Evolutionary conservation across 2,113 vertebrate species (phyloP).

Genomic region (Halcyon senegalensis): DNA sequence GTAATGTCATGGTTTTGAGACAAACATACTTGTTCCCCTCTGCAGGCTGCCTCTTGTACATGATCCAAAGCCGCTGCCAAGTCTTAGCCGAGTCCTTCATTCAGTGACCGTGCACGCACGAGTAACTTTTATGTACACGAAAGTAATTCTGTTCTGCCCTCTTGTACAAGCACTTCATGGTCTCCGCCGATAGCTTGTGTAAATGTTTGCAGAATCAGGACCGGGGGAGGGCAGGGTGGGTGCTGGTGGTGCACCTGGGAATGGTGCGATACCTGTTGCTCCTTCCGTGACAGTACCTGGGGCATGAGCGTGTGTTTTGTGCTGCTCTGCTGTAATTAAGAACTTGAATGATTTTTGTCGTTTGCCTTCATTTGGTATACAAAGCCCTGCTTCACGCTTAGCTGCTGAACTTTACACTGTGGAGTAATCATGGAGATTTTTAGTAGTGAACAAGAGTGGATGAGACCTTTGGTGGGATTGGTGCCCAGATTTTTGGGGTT

Average conservation of each 20-base stretch:
- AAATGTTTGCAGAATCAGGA: neutral
- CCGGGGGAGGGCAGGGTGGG: neutral
- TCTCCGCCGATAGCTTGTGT: neutral
- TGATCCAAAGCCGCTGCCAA: neutral
- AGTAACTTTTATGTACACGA: rapidly evolving
- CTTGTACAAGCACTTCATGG: neutral
- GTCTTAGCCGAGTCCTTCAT: neutral
- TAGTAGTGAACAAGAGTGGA: neutral
- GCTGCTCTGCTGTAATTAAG: neutral
- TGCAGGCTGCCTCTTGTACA: neutral
- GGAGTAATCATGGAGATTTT: neutral
- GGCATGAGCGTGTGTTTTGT: rapidly evolving
- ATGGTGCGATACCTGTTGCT: rapidly evolving
- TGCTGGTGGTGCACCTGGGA: neutral
- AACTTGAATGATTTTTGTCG: neutral
- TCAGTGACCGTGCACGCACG: rapidly evolving
- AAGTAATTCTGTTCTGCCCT: neutral
- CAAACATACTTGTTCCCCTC: neutral
- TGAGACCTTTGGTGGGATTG: neutral
- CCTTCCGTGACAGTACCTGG: rapidly evolving
- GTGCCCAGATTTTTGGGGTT: neutral
- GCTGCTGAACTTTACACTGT: neutral
- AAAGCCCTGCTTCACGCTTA: neutral
- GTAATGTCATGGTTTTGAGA: neutral
- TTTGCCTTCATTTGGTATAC: neutral